Base-by-base conservation (phyloP, 1,140 invertebrate genomes). In the Leucophenga varia region DNA sequence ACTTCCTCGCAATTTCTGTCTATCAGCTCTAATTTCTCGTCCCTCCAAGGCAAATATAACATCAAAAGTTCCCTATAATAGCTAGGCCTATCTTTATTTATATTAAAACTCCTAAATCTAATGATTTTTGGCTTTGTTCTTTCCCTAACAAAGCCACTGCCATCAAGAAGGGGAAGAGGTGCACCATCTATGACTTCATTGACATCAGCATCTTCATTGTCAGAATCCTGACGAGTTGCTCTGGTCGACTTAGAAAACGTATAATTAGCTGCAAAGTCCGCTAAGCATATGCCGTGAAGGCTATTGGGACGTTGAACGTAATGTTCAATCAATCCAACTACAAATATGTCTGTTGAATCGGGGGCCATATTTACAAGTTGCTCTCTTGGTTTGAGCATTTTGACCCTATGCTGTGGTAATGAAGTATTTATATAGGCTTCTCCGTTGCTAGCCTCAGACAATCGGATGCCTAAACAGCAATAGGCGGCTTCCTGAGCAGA, bases 401-500 rank as follows among this genome's bases (percentile, higher is more conserved):
- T 35, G 6, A 46, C 43, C 3, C 43, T 17, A 37, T 46, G 36
- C 12, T 46, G 32, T 2, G 43, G 43, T 0, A 9, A 3, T 10
- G 34, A 28, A 14, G 43, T 46, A 25, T 46, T 46, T 3, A 46
- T 28, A 13, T 30, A 46, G 3, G 37, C 43, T n/a, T 39, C 28
- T 1, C 37, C 19, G 10, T 14, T 40, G 14, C 31, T 48, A 25
- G 30, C 20, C 12, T 48, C 31, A 2, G 41, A 43, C 34, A 43
- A 2, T 19, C 31, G 32, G 21, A 49, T 36, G 2, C 47, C 47
- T 25, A 49, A 22, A 13, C 17, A 22, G 13, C 34, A 32, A 30
- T 49, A 49, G 1, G 30, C 19, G 13, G 47, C 47, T 43, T 49
- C 47, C 31, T 49, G 47, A 30, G 31, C 47, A 2, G 47, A 49